phyloP scores from a whole-genome alignment of 2,797 vertebrate genomes.

The Pipistrellus pipistrellus region DNA sequence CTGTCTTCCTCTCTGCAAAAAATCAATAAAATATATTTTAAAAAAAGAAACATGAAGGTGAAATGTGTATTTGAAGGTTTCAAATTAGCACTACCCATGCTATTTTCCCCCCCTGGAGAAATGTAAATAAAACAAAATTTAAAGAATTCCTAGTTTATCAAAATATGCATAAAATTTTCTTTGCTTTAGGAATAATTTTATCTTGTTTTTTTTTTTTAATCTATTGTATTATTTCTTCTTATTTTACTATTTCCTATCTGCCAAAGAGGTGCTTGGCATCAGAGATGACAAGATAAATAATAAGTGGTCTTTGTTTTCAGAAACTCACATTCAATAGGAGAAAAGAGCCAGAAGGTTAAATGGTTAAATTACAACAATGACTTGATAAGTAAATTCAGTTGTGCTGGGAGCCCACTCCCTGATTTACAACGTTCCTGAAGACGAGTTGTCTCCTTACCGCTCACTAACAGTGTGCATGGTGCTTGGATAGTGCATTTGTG shows the following conservation, averaged over 20 bases:
- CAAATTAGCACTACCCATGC: neutral
- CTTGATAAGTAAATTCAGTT: neutral
- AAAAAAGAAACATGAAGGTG: neutral
- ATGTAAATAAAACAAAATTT: neutral
- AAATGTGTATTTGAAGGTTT: constrained; percentile 20
- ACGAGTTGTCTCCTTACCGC: neutral
- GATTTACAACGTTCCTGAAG: neutral
- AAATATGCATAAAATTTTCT: neutral
- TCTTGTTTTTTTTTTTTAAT: neutral
- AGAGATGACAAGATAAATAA: neutral
- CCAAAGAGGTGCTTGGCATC: neutral
- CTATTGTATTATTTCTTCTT: too few species aligned
- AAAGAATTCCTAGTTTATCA: neutral
- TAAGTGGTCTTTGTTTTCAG: neutral
- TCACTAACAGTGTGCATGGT: neutral
- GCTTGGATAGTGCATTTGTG: neutral
- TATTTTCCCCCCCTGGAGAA: constrained; percentile 17
- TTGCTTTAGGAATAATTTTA: neutral
- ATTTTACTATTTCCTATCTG: neutral
- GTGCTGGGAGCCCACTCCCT: neutral
- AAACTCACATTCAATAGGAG: neutral
- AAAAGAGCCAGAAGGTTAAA: neutral
- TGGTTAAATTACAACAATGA: neutral
- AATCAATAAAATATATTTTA: too few species aligned
- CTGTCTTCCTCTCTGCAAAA: too few species aligned